Evolutionary conservation across 1,140 invertebrate species (phyloP).

Genomic region (Eubasilissa regina): DNA sequence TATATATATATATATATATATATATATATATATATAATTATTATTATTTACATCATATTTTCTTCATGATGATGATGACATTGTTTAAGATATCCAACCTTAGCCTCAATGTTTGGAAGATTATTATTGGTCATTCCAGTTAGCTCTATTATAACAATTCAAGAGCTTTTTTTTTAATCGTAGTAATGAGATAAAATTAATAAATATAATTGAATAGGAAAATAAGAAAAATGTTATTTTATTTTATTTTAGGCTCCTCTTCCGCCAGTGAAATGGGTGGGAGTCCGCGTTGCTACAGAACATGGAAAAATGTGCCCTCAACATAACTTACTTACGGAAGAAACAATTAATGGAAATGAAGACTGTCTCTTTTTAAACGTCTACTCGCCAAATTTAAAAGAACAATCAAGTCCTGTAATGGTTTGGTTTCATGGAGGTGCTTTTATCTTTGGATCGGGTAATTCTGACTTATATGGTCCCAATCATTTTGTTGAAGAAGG

Average conservation of each 20-base stretch:
- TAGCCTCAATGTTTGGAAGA: too few species aligned
- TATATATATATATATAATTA: too few species aligned
- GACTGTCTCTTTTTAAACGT: constrained; percentile 79
- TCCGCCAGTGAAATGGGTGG: constrained; percentile 72
- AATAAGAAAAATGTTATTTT: too few species aligned
- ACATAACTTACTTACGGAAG: constrained; percentile 53
- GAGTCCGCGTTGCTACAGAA: constrained; percentile 70
- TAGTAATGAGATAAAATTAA: too few species aligned
- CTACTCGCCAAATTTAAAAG: constrained; percentile 70
- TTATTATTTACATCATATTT: constrained; percentile 67
- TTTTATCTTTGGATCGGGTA: constrained; percentile 75
- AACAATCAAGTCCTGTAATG: constrained; percentile 63
- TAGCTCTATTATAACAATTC: too few species aligned
- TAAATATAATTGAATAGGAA: too few species aligned
- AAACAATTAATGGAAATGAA: constrained; percentile 66
- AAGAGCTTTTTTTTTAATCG: too few species aligned
- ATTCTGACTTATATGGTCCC: constrained; percentile 73
- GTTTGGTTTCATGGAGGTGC: constrained; percentile 84
- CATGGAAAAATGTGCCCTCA: constrained; percentile 68
- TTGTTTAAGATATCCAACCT: too few species aligned
- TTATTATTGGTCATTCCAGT: too few species aligned
- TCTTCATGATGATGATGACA: too few species aligned
- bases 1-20: too few species aligned
- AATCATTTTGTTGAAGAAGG: constrained; percentile 76
- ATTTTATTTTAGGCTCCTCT: constrained; percentile 70